A percentile compares a stretch with the other conserved stretches of the same genome.
These are phyloP conservation scores for Ophion ventricosus DNA, from an alignment of 2,888 invertebrate genomes.

Conservation along the genomic window DNA sequence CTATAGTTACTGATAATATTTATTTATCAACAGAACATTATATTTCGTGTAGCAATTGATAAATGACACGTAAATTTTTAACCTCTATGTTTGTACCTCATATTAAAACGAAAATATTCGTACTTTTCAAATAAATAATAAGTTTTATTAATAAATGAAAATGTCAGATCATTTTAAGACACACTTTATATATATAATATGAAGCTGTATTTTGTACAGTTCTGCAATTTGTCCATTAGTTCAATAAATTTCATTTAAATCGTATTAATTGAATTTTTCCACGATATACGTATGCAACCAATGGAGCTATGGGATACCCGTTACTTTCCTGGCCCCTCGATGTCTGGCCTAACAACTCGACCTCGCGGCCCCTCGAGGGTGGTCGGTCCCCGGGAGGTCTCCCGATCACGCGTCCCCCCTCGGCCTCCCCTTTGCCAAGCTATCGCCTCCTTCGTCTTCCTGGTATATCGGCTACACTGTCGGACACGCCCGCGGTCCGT, in stretches of 20 bases:
- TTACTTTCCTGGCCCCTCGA: slow-evolving; percentile 70
- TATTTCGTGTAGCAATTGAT: no score
- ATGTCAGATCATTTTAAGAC: no score
- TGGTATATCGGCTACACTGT: slow-evolving; percentile 76
- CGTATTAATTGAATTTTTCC: background rate
- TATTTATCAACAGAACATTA: no score
- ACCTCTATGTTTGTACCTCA: no score
- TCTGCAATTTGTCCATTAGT: background rate
- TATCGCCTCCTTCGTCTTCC: background rate
- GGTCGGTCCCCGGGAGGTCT: slow-evolving; percentile 82
- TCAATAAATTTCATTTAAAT: background rate
- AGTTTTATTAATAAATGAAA: no score
- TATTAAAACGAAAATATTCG: no score
- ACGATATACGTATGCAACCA: slow-evolving; percentile 25
- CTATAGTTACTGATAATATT: no score
- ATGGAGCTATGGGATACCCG: slow-evolving; percentile 59
- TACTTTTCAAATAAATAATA: no score
- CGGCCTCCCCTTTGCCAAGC: background rate
- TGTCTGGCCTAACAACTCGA: slow-evolving; percentile 81
- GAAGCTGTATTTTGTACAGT: background rate
- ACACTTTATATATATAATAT: background rate
- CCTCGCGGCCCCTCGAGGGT: slow-evolving; percentile 82
- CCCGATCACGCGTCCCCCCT: slow-evolving; percentile 80
- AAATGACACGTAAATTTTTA: no score
- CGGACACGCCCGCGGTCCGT: slow-evolving; percentile 81